Percentiles rank a stretch among this genome's conserved stretches.
These are phyloP conservation scores for Caretta caretta DNA, from an alignment of 2,113 vertebrate genomes.

Conservation along the genomic window DNA sequence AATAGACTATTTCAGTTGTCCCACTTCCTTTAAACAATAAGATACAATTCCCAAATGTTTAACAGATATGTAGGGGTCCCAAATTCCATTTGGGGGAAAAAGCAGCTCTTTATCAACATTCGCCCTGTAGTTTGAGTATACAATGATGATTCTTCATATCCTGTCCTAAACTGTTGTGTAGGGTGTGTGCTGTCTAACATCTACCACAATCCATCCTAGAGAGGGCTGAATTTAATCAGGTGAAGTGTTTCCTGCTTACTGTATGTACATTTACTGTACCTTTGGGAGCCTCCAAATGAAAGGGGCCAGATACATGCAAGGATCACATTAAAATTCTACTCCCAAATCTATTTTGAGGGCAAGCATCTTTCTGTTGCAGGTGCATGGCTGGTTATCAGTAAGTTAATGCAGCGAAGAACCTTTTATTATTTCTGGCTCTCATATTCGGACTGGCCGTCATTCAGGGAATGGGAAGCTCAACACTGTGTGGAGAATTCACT, in stretches of 20 bases:
- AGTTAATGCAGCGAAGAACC: slow-evolving; percentile 74
- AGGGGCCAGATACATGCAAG: background rate
- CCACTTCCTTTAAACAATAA: background rate
- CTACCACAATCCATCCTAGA: background rate
- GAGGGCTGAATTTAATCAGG: background rate
- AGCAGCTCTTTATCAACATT: background rate
- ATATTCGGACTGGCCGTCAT: slow-evolving; percentile 77
- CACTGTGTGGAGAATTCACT: slow-evolving; percentile 73
- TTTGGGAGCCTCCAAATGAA: slow-evolving; percentile 7
- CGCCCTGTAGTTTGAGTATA: background rate
- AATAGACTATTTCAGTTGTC: background rate
- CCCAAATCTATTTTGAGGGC: slow-evolving; percentile 43
- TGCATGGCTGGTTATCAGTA: slow-evolving; percentile 53
- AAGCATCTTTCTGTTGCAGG: slow-evolving; percentile 65
- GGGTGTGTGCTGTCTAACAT: background rate
- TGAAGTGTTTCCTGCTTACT: background rate
- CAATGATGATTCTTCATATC: background rate
- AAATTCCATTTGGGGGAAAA: background rate
- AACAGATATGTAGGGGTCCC: background rate
- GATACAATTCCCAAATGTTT: background rate
- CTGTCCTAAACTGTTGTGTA: background rate
- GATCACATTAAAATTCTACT: slow-evolving; percentile 42
- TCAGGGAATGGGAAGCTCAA: slow-evolving; percentile 75
- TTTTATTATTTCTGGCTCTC: slow-evolving; percentile 79
- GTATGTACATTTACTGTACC: background rate